Evolutionary conservation across 2,888 invertebrate species (phyloP), one percentile per base, ranked within the genome.

Genomic region (Cerceris ruficornis): DNA sequence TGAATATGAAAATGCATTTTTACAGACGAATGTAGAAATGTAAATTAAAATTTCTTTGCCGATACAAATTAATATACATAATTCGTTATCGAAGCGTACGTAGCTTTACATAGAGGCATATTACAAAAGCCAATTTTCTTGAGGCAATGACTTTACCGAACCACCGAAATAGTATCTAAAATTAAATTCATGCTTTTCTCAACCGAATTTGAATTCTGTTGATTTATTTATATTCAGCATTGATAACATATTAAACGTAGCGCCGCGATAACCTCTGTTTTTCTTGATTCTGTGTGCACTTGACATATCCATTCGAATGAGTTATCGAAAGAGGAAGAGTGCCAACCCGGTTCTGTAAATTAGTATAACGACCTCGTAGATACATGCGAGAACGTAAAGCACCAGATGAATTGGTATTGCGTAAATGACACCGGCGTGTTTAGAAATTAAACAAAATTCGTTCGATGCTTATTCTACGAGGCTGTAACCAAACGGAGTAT

Each of bases 351-450:
- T 17, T 41, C 39, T 9, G 39, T 2, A 41, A 69, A 62, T 61
- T 49, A 11, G 42, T 50, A 70, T 14, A 49, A 42, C 13, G 17
- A 55, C 7, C 42, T 65, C 14, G 28, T 42, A 58, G 42, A 49
- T 52, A 54, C 13, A 13, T 7, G 50, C 1, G 42, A 58, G 28
- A 58, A 58, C 7, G 49, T 70, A 42, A 14, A 70, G 17, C 17
- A 13, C 11, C 54, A 11, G 11, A 5, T 13, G 55, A 15, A 15
- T 50, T 58, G 17, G 0, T 9, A 65, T 50, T 65, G 42, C 11
- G 15, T 39, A 65, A 70, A 52, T n/a, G 9, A 7, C 8, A 2
- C 7, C 11, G 7, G n/a, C 7, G n/a, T 0, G 52, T 52, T 7
- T 7, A 52, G 13, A 11, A 52, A 13, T 13, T 11, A 5, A 52